Evolutionary conservation across 2,888 invertebrate species (phyloP), one percentile per base, ranked within the genome.

Genomic region (Barypeithes pellucidus): DNA sequence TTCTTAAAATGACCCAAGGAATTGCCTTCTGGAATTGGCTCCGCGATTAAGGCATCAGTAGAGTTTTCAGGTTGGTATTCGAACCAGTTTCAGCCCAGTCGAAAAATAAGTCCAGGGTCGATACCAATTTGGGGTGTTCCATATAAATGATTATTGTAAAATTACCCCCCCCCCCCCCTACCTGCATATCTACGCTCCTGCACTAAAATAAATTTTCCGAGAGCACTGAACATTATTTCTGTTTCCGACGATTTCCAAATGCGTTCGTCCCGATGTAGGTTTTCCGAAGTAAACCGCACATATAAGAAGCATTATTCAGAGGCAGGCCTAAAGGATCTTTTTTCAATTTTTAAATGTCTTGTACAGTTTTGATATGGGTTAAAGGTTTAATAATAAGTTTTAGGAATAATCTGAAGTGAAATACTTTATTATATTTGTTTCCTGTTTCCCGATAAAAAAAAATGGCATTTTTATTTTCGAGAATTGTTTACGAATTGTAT

Each of bases 181-280:
- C 33, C 33, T 33, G 39, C 9, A 39, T 39, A n/a, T 43, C 43
- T 43, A 47, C 16, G 45, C 45, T n/a, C 2, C 14, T 14, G 47
- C 43, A 47, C 50, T 12, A 24, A 24, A 50, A 50, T 50, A 50
- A 50, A 50, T 50, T 50, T 22, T 1, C 22, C 11, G 20, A 67
- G 59, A 68, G 22, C 29, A 43, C 18, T 67, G 59, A 59, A 59
- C 59, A 59, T 67, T 67, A 67, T 59, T 67, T 52, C 41, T 14
- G 22, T 41, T 67, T 45, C 39, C 59, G 39, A 41, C 67, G 57
- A 33, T 59, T 67, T 43, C 67, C 20, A 67, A 67, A 67, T 67
- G 29, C 33, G 20, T 59, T 67, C 41, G 45, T 67, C 24, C 22
- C 24, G 20, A 24, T 50, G 50, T 24, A 50, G 22, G 20, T 24